Evolutionary conservation across 2,797 vertebrate genomes (phyloP).

Genomic region (Morelia viridis): DNA sequence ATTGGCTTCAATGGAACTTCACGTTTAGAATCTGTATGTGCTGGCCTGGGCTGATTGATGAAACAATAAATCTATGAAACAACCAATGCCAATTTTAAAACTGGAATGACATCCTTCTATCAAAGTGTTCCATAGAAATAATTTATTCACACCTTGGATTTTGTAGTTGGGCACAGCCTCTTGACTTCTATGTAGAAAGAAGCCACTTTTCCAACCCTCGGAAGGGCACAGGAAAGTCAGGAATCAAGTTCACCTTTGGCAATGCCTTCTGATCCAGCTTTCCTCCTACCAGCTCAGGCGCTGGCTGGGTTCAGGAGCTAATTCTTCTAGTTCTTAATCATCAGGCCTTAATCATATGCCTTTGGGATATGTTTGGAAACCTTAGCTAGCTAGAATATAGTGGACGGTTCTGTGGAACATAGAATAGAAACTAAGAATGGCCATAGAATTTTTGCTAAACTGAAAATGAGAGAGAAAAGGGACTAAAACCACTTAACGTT

Average conservation of each 20-base stretch:
- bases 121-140: neutral
- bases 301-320: neutral
- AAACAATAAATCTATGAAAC: neutral
- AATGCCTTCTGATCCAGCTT: neutral
- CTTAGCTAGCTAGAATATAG: neutral
- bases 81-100: neutral
- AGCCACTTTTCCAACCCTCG: neutral
- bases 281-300: neutral
- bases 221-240: neutral
- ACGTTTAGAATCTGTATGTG: neutral
- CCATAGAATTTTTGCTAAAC: neutral
- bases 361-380: neutral
- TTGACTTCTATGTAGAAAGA: neutral
- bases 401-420: neutral
- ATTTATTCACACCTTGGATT: neutral
- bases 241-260: neutral
- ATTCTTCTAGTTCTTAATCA: neutral
- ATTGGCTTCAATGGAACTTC: neutral
- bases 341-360: neutral
- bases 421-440: neutral
- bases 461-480: neutral
- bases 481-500: neutral
- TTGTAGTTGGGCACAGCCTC: neutral
- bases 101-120: neutral
- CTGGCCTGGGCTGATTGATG: neutral